Base-by-base conservation (phyloP, 2,797 vertebrate genomes). In the Ptychobarbus kaznakovi region DNA sequence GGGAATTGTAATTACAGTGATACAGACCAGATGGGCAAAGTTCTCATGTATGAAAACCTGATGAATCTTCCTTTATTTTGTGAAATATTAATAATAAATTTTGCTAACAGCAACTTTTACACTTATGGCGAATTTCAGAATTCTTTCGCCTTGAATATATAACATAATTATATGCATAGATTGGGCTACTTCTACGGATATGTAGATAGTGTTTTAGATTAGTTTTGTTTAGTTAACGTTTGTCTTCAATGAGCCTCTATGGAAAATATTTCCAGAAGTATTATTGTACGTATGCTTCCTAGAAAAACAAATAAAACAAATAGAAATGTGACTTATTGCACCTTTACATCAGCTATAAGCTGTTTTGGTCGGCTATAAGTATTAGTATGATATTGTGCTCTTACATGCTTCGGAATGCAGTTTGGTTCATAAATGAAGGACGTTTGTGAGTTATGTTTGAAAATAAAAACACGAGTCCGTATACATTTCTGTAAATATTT, bases 11-110 rank as follows among this genome's bases (percentile, higher is more conserved):
- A 44, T 76, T 40, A 38, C 44, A 42, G 58, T 13, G 49, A 40
- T 32, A 20, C n/a, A 53, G 13, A 53, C 13, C 69, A 82, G 70
- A 74, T 83, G 56, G 42, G 25, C 22, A 72, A n/a, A 61, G 44
- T 44, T 58, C 13, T 40, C 13, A 25, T 61, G 69, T 40, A 42
- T 13, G 32, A 18, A 65, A 35, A 63, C 10, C 4, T 40, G 3
- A 18, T 3, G 2, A 75, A 75, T 49, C 42, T n/a, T 18, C 15
- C 0, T 38, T 65, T 25, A 70, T 20, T 81, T 28, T 66, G 9
- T n/a, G 11, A 61, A 9, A 28, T 44, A 15, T 22, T 22, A 28
- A 4, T 66, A 7, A 12, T 22, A 80, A 13, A 65, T 32, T 22
- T 28, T 32, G n/a, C 76, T 18, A 42, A 63, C 1, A 40, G 22